Percentiles rank a stretch among this genome's conserved stretches.
phyloP scores from a whole-genome alignment of 2,888 invertebrate species.

The Sussaba pulchella region DNA sequence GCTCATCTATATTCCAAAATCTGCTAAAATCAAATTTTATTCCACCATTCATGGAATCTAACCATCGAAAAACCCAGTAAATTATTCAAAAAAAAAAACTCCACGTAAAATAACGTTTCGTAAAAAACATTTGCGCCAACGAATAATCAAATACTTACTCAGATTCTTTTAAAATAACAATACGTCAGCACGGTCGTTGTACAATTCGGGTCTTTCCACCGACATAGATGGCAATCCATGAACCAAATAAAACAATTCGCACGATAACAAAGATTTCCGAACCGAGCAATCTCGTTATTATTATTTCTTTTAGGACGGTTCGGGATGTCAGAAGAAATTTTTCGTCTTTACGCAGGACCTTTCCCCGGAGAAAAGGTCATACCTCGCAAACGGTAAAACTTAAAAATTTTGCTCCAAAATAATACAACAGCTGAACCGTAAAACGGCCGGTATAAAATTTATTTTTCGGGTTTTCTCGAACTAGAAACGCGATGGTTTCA shows the following conservation, averaged over 20 bases:
- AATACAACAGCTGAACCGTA: constrained; percentile 69
- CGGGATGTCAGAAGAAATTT: not conserved
- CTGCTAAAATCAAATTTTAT: too few relatives aligned
- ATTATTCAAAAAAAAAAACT: too few relatives aligned
- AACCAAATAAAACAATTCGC: not conserved
- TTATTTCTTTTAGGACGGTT: constrained; percentile 7
- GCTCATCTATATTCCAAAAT: too few relatives aligned
- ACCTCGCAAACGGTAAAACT: too few relatives aligned
- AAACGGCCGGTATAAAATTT: constrained; percentile 69
- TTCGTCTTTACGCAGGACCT: constrained; percentile 51
- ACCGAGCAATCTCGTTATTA: constrained; percentile 3
- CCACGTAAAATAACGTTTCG: too few relatives aligned
- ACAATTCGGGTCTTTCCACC: not conserved
- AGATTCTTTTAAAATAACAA: too few relatives aligned
- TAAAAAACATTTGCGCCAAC: too few relatives aligned
- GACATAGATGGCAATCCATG: not conserved
- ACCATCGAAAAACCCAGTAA: too few relatives aligned
- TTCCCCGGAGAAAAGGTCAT: too few relatives aligned
- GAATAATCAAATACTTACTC: too few relatives aligned
- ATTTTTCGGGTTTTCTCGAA: constrained; percentile 41
- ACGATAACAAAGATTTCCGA: not conserved
- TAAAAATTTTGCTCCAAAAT: constrained; percentile 72
- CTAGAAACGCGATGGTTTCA: not conserved
- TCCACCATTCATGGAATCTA: too few relatives aligned
- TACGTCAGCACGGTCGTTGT: not conserved